A percentile compares a stretch with the other conserved stretches of the same genome.
phyloP scores from a whole-genome alignment of 2,113 vertebrate species.

The Nibea albiflora region DNA sequence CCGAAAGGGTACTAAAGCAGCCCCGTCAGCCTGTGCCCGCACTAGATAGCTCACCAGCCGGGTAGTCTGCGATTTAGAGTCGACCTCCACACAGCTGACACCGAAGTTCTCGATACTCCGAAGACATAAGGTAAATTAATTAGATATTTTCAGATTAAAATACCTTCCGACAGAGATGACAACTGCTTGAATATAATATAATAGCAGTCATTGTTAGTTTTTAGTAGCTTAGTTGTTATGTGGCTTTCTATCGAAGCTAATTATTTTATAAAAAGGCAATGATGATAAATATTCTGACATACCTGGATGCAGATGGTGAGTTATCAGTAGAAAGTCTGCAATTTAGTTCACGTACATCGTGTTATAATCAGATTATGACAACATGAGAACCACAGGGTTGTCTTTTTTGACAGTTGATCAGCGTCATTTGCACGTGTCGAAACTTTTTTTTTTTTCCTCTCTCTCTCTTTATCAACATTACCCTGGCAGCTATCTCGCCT shows the following conservation, averaged over 20 bases:
- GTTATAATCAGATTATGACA: background rate
- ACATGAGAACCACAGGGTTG: background rate
- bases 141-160: background rate
- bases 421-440: background rate
- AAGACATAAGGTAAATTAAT: conserved; percentile 62
- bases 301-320: too few species aligned
- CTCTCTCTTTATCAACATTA: background rate
- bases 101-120: background rate
- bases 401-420: background rate
- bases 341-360: background rate
- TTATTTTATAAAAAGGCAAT: background rate
- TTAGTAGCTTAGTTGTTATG: background rate
- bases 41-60: rapidly evolving
- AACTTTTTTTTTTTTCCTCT: conserved; percentile 16
- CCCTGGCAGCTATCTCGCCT: background rate
- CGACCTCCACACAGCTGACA: rapidly evolving
- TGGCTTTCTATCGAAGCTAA: background rate
- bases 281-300: background rate
- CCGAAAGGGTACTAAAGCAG: conserved; percentile 59
- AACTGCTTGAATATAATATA: background rate
- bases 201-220: background rate
- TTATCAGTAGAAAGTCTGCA: background rate
- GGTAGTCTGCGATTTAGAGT: rapidly evolving
- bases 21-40: rapidly evolving
- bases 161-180: background rate